Base-by-base conservation (phyloP, 1,140 invertebrate species). In the Leptoteleia sp. region DNA sequence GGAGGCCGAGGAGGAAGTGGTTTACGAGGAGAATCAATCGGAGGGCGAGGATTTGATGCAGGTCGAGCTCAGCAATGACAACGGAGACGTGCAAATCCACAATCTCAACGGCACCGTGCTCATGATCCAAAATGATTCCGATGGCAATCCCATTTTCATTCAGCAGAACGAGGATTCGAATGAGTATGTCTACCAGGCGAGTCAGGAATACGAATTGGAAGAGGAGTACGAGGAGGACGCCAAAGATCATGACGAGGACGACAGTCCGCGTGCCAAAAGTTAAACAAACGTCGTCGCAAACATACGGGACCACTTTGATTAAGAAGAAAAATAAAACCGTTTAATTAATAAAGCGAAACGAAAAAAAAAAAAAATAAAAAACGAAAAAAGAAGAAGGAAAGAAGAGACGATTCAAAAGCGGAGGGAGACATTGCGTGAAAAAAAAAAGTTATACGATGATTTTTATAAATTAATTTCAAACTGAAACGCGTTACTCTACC, bases 61-160 rank as follows among this genome's bases (percentile, higher is more conserved):
- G 4, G 72, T 81, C 4, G 82, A 83, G 29, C 79, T 70, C 0
- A 79, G 73, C 42, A 78, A 81, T 4, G 81, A 81, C n/a, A 80
- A 76, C 13, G 79, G 80, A 8, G 80, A 81, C 0, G 73, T 86
- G 31, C 83, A 85, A 11, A 83, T 89, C 47, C 84, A 87, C 37
- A 83, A 84, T 72, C 70, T 88, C 5, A 84, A 86, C 50, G 86
- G 87, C 6, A 85, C 88, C 13, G 87, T 89, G 9, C 68, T 90
- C 3, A 88, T 89, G 85, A 84, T 90, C 1, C 64, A 87, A 0
- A 87, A 87, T 19, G 87, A 87, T 43, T 61, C 79, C 0, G 87
- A 90, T 6, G 89, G 88, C 19, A 88, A 90, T 85, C 85, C 88
- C 13, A 89, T 89, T 64, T 81, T 89, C 16, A 88, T 90, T 29